Evolutionary conservation across 2,113 vertebrate genomes (phyloP).

Genomic region (Prochilodus magdalenae): DNA sequence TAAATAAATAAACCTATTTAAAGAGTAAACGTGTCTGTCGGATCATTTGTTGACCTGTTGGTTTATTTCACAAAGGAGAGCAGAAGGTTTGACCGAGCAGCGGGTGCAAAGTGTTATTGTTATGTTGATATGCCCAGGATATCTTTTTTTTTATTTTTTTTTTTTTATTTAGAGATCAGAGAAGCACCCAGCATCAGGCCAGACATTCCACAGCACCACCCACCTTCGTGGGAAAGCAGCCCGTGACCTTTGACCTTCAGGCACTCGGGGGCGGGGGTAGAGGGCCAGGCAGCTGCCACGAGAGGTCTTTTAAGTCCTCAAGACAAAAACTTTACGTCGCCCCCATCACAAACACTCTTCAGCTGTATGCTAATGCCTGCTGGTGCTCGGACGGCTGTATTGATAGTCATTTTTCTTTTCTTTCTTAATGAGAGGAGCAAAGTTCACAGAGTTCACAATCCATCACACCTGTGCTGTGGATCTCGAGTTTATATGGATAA

Average conservation of each 20-base stretch:
- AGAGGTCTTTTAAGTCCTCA: slow-evolving; percentile 70
- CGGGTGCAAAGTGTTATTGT: too few species aligned
- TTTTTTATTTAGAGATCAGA: neutral
- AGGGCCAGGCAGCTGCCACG: slow-evolving; percentile 72
- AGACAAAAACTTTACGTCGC: slow-evolving; percentile 62
- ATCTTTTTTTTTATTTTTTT: too few species aligned
- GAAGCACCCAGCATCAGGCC: neutral
- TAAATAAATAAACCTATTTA: slow-evolving; percentile 98
- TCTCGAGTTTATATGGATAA: too few species aligned
- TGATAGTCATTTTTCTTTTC: neutral
- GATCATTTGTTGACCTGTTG: slow-evolving; percentile 35
- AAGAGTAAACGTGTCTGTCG: slow-evolving; percentile 69
- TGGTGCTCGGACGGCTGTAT: slow-evolving; percentile 39
- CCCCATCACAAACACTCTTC: slow-evolving; percentile 53
- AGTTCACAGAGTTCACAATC: neutral
- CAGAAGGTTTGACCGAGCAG: too few species aligned
- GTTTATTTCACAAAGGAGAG: too few species aligned
- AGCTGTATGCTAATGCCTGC: slow-evolving; percentile 79
- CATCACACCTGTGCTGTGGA: neutral
- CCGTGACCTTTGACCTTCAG: slow-evolving; percentile 45
- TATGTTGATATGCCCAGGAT: slow-evolving; percentile 1
- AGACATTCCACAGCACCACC: slow-evolving; percentile 3
- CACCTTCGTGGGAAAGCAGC: slow-evolving; percentile 48
- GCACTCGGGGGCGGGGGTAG: slow-evolving; percentile 58
- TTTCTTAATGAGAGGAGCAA: neutral